Conservation (phyloP, 2,113 vertebrate species). For the Tychaedon coryphoeus region DNA sequence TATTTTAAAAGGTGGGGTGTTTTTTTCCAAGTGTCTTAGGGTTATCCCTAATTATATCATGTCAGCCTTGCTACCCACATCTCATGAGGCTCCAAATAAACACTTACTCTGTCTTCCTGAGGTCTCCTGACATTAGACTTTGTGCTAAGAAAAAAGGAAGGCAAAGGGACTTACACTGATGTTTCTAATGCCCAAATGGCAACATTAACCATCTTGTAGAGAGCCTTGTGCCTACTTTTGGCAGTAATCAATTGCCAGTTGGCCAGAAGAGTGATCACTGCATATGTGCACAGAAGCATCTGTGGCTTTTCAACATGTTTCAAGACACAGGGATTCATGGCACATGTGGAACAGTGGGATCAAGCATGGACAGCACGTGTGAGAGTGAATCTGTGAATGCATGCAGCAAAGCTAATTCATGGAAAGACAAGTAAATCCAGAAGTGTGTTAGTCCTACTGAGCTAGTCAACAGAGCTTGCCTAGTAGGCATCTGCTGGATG, state of each 20-base stretch:
- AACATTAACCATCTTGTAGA: not conserved
- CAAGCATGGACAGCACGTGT: not conserved
- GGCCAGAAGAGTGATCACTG: not conserved
- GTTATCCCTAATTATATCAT: not conserved
- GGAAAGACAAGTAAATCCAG: not conserved
- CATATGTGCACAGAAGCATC: not conserved
- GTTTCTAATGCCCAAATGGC: not conserved
- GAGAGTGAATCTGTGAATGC: not conserved
- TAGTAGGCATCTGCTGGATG: not conserved
- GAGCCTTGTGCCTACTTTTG: not conserved
- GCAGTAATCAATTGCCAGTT: not conserved
- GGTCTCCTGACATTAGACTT: not conserved
- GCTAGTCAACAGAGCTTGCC: not conserved
- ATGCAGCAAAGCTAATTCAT: not conserved
- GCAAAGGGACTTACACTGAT: not conserved
- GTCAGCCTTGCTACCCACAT: not conserved
- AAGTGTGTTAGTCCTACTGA: not conserved
- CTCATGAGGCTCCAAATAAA: not conserved
- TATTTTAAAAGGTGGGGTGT: not conserved
- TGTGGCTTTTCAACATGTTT: not conserved
- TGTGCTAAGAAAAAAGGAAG: not conserved
- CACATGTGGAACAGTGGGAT: not conserved
- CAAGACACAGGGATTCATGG: not conserved
- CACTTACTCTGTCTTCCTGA: not conserved
- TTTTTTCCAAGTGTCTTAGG: not conserved